Evolutionary conservation across 2,113 vertebrate species (phyloP).

Genomic region (Vicugna pacos): DNA sequence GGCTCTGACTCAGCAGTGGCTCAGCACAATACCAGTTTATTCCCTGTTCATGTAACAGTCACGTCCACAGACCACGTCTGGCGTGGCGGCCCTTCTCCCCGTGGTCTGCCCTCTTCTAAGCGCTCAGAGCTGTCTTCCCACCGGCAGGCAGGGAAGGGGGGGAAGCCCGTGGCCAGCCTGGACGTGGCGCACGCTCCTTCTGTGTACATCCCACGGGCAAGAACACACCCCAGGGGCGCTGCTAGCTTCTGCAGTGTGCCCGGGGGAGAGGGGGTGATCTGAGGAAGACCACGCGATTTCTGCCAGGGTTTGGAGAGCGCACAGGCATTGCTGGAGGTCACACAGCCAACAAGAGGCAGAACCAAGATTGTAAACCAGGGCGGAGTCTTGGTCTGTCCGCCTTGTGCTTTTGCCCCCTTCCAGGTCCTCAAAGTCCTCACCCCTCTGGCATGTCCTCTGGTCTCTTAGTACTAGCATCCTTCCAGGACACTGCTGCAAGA

Average conservation of each 20-base stretch:
- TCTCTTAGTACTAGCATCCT: background rate
- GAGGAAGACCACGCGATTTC: background rate
- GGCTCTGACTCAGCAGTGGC: accelerated
- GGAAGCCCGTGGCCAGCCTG: background rate
- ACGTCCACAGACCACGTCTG: background rate
- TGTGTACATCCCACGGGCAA: background rate
- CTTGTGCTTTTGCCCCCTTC: background rate
- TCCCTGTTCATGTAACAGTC: background rate
- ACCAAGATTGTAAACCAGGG: background rate
- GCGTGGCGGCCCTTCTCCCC: background rate
- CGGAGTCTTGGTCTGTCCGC: background rate
- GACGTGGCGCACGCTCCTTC: background rate
- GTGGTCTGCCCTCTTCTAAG: background rate
- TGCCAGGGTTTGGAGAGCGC: background rate
- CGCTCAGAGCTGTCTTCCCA: background rate
- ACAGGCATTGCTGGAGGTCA: background rate
- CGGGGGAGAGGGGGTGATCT: background rate
- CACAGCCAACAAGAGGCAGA: background rate
- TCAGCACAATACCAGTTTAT: background rate
- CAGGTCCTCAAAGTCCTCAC: background rate
- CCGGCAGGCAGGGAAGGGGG: background rate
- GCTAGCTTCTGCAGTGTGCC: background rate
- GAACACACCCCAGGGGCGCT: background rate
- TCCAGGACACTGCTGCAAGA: background rate
- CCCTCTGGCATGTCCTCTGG: background rate